These are phyloP conservation scores for Brenthis daphne DNA, from an alignment of 2,888 invertebrate genomes.

Conservation along the genomic window DNA sequence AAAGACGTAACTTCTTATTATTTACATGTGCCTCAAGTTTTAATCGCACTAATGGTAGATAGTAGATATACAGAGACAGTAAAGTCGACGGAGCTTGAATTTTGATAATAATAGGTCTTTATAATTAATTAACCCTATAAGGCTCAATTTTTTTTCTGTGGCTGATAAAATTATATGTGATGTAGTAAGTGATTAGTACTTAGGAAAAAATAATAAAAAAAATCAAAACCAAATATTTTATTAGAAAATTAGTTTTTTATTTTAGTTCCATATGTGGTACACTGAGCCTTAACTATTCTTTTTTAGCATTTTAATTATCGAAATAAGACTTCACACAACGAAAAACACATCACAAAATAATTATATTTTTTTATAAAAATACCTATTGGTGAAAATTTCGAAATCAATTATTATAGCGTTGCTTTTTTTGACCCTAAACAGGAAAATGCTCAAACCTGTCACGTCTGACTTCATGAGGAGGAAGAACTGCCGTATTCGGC, in stretches of 20 bases:
- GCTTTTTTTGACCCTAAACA: no score
- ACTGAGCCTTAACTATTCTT: neutral
- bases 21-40: no score
- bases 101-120: no score
- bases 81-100: no score
- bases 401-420: neutral
- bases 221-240: neutral
- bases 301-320: neutral
- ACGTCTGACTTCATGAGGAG: neutral
- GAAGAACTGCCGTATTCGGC: neutral
- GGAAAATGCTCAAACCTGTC: neutral
- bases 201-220: neutral
- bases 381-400: neutral
- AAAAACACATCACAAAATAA: no score
- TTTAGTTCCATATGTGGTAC: neutral
- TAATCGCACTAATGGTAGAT: no score
- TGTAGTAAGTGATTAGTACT: neutral
- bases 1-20: no score
- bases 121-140: neutral
- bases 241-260: neutral
- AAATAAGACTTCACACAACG: no score
- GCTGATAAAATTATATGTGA: neutral
- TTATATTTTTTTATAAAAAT: neutral
- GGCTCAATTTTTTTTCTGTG: conserved; percentile 30
- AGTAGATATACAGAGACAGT: no score